phyloP scores from a whole-genome alignment of 2,797 vertebrate genomes.

The Gallinago solitaria region DNA sequence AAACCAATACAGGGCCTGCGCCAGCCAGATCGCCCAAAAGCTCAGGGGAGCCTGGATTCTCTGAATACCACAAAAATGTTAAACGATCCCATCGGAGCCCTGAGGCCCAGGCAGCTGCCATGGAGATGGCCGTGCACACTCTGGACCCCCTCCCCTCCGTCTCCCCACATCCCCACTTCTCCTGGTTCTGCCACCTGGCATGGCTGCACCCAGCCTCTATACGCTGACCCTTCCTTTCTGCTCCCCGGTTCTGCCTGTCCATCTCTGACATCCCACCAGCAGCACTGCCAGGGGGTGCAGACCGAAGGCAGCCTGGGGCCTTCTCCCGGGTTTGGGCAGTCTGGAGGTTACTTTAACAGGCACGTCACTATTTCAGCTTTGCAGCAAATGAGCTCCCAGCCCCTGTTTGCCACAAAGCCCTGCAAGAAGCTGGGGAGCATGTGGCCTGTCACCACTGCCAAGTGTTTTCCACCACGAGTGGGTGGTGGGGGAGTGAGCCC shows the following conservation, averaged over 20 bases:
- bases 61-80: not conserved
- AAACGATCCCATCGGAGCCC: accelerated
- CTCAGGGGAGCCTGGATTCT: not conserved
- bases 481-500: not conserved
- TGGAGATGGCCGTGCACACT: not conserved
- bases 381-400: not conserved
- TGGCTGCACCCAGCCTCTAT: accelerated
- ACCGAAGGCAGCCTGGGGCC: not conserved
- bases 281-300: not conserved
- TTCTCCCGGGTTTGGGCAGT: not conserved
- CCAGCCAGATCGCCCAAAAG: not conserved
- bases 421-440: not conserved
- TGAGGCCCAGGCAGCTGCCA: not conserved
- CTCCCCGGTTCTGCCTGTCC: accelerated
- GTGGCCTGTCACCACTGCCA: accelerated
- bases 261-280: not conserved
- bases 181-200: not conserved
- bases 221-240: not conserved
- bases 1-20: accelerated
- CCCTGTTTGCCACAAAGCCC: not conserved
- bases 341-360: not conserved
- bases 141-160: not conserved
- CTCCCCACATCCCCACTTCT: too few species aligned
- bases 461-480: accelerated
- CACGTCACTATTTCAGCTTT: not conserved